Percentiles rank a stretch among this genome's conserved stretches.
Evolutionary conservation across 2,113 vertebrate genomes (phyloP).

Genomic region (Daboia siamensis): DNA sequence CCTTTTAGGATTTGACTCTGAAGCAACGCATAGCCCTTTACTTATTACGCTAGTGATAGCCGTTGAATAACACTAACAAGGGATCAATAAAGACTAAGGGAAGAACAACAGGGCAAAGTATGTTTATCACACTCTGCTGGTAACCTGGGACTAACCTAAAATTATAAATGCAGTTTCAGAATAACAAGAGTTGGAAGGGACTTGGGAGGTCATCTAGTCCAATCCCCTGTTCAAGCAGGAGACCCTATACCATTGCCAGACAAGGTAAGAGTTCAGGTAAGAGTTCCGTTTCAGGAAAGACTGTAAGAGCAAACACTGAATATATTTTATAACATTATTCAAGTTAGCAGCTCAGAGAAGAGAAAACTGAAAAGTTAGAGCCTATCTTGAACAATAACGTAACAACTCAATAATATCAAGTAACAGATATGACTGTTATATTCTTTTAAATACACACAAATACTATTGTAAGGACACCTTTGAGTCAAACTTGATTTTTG

Average conservation of each 20-base stretch:
- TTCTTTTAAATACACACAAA: neutral
- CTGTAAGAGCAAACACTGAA: neutral
- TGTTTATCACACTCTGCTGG: neutral
- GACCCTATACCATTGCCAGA: neutral
- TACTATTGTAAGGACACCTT: neutral
- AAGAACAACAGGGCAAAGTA: neutral
- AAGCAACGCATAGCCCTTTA: neutral
- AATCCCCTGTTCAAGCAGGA: neutral
- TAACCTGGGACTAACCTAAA: neutral
- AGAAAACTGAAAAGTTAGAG: neutral
- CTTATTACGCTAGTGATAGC: neutral
- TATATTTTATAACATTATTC: neutral
- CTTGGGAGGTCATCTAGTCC: neutral
- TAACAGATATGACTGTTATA: neutral
- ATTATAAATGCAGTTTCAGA: neutral
- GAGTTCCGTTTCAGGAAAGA: neutral
- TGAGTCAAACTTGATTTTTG: constrained; percentile 2
- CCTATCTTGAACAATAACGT: neutral
- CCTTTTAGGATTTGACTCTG: neutral
- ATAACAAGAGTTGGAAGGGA: neutral
- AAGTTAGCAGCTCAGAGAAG: neutral
- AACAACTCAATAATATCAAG: neutral
- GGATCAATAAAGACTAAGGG: neutral
- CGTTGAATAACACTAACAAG: neutral
- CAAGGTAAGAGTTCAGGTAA: neutral